Percentiles rank a stretch among this genome's conserved stretches.
Evolutionary conservation across 2,797 vertebrate genomes (phyloP).

Genomic region (Falco rusticolus): DNA sequence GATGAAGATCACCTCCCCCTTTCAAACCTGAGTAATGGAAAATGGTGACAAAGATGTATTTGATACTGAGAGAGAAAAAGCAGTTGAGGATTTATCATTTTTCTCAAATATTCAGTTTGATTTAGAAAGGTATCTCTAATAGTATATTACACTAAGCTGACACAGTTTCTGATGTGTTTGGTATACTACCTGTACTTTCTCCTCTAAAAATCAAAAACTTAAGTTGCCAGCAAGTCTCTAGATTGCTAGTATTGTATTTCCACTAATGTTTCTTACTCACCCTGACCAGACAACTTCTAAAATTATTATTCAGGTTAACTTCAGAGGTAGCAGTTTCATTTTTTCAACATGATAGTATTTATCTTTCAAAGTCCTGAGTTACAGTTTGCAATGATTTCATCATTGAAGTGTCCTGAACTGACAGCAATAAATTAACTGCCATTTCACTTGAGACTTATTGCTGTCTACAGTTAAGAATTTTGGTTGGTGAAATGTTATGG

Average conservation of each 20-base stretch:
- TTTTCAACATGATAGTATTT: not conserved
- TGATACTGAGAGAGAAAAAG: not conserved
- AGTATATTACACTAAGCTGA: not conserved
- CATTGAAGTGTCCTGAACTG: constrained; percentile 14
- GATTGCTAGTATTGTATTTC: not conserved
- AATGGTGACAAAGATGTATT: not conserved
- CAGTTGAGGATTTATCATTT: not conserved
- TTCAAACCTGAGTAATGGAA: not conserved
- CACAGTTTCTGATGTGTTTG: not conserved
- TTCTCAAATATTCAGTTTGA: not conserved
- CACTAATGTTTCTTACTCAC: not conserved
- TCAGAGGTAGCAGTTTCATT: not conserved
- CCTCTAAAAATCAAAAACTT: not conserved
- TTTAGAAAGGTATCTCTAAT: not conserved
- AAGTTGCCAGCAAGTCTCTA: not conserved
- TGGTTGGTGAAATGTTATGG: not conserved
- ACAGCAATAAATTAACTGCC: not conserved
- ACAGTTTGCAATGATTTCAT: constrained; percentile 28
- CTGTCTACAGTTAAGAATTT: constrained; percentile 1
- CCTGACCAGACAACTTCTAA: not conserved
- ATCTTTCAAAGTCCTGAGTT: constrained; percentile 4
- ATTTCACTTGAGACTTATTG: constrained; percentile 42
- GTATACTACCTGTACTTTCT: not conserved
- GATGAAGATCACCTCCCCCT: not conserved
- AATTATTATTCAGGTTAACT: constrained; percentile 7